These are phyloP conservation scores for Spilarctia lutea DNA, from an alignment of 2,888 invertebrate genomes.

Conservation along the genomic window DNA sequence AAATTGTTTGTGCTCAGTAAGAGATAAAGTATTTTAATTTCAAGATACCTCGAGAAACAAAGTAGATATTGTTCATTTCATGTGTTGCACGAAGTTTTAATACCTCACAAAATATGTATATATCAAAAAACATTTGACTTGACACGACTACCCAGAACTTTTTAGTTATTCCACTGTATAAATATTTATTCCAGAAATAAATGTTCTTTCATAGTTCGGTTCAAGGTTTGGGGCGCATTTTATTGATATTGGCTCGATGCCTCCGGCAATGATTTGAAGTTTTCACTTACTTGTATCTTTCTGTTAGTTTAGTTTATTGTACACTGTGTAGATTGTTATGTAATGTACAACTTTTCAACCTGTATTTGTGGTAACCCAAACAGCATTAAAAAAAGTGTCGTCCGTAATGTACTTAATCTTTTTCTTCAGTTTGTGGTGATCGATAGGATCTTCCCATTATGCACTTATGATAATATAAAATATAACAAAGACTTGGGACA, in stretches of 20 bases:
- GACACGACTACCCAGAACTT: slow-evolving; percentile 10
- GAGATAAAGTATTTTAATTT: not conserved
- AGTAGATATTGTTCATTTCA: not conserved
- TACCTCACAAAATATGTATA: slow-evolving; percentile 18
- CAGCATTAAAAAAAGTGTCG: too few relatives aligned
- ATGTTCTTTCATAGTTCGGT: slow-evolving; percentile 23
- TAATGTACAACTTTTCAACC: not conserved
- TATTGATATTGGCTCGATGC: slow-evolving; percentile 51
- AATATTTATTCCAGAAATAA: slow-evolving; percentile 21
- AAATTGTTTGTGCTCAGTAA: slow-evolving; percentile 1
- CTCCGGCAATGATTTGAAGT: slow-evolving; percentile 37
- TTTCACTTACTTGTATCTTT: slow-evolving; percentile 19
- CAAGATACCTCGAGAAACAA: not conserved
- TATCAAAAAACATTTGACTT: slow-evolving; percentile 10
- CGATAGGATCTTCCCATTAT: not conserved
- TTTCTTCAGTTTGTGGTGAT: not conserved
- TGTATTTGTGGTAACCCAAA: not conserved
- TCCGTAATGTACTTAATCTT: not conserved
- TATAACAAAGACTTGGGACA: too few relatives aligned
- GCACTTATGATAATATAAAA: not conserved
- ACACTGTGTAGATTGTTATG: not conserved
- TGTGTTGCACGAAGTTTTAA: not conserved
- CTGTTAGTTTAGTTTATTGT: not conserved
- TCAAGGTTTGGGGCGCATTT: slow-evolving; percentile 34
- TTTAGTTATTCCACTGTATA: slow-evolving; percentile 13